Percentiles rank a stretch among this genome's conserved stretches.
Conservation (phyloP, 1,140 invertebrate genomes). For the Conus betulinus region DNA sequence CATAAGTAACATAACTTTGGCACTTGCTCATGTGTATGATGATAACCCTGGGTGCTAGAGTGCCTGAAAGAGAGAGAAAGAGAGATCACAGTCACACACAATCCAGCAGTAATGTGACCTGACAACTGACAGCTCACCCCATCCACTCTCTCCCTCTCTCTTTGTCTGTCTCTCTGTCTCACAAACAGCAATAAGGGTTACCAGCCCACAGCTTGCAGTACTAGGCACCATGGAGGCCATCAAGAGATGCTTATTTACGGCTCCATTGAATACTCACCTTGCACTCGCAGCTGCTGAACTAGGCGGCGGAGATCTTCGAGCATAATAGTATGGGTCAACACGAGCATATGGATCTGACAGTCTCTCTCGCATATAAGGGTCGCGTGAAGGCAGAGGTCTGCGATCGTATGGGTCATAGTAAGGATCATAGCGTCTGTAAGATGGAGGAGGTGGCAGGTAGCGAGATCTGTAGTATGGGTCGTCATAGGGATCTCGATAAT, state of each 20-base stretch:
- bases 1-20: no score
- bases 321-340: conserved; percentile 66
- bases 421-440: conserved; percentile 62
- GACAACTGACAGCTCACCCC: no score
- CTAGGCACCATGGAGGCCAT: background rate
- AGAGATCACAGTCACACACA: no score
- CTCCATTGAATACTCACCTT: background rate
- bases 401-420: conserved; percentile 67
- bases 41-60: no score
- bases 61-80: no score
- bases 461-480: conserved; percentile 65
- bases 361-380: conserved; percentile 53
- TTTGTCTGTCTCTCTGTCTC: background rate
- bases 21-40: no score
- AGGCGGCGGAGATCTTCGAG: conserved; percentile 32
- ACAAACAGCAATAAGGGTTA: background rate
- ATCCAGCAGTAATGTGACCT: no score
- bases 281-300: background rate
- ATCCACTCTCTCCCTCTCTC: no score
- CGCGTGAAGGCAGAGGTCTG: conserved; percentile 54
- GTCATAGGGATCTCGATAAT: conserved; percentile 53
- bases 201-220: background rate
- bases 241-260: no score
- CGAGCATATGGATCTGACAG: conserved; percentile 60
- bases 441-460: conserved; percentile 59